A percentile compares a stretch with the other conserved stretches of the same genome.
phyloP scores from a whole-genome alignment of 2,888 invertebrate species.

The Phyllotreta cruciferae region DNA sequence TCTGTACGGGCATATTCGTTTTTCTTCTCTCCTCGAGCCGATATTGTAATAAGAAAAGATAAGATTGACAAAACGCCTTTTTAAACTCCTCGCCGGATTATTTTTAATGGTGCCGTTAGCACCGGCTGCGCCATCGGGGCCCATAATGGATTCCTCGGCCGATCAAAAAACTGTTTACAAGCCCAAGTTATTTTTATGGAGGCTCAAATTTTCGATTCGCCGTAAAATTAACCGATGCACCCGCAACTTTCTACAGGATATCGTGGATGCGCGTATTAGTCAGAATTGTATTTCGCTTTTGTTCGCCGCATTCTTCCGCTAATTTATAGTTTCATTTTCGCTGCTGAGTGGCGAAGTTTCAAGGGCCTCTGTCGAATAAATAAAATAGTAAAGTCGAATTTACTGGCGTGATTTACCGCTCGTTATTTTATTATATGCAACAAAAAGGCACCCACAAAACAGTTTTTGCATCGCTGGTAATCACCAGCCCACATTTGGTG shows the following conservation, averaged over 20 bases:
- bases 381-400: constrained; percentile 29
- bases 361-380: constrained; percentile 30
- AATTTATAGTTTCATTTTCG: constrained; percentile 30
- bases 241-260: not conserved
- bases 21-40: constrained; percentile 2
- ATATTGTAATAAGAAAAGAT: constrained; percentile 12
- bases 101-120: constrained; percentile 12
- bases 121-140: not conserved
- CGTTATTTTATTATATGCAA: constrained; percentile 9
- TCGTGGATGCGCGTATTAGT: not conserved
- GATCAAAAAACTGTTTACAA: too few relatives aligned
- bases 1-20: too few relatives aligned
- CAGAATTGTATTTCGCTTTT: constrained; percentile 11
- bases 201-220: not conserved
- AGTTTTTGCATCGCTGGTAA: too few relatives aligned
- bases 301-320: constrained; percentile 22
- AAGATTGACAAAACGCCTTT: constrained; percentile 13
- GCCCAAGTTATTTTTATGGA: not conserved
- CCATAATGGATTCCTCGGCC: too few relatives aligned
- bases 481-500: too few relatives aligned
- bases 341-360: constrained; percentile 25
- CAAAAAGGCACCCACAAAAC: too few relatives aligned
- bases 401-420: constrained; percentile 25
- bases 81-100: constrained; percentile 9
- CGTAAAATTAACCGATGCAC: too few relatives aligned